These are phyloP conservation scores for Cylindroiulus punctatus DNA, from an alignment of 2,888 invertebrate species.

Conservation along the genomic window DNA sequence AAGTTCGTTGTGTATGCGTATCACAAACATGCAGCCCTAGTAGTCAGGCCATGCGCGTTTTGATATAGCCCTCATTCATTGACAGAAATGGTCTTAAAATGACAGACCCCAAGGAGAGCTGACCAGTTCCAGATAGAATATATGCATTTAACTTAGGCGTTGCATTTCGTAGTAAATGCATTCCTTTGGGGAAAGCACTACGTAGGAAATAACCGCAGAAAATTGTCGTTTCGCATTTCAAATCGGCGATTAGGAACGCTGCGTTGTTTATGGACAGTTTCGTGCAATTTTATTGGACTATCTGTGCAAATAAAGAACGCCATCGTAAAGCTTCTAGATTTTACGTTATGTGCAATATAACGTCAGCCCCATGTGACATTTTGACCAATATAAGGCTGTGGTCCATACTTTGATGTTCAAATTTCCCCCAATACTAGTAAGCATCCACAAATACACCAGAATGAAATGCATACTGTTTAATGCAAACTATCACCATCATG, in stretches of 20 bases:
- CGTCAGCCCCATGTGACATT: not conserved
- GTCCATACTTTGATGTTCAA: not conserved
- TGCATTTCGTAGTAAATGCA: slow-evolving; percentile 2
- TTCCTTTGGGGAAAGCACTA: not conserved
- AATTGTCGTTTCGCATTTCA: slow-evolving; percentile 21
- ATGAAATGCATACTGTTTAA: not conserved
- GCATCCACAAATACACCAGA: not conserved
- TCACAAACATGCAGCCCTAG: not conserved
- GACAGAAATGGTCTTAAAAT: slow-evolving; percentile 27
- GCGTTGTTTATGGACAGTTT: slow-evolving; percentile 9
- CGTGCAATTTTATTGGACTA: slow-evolving; percentile 1
- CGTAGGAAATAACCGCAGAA: slow-evolving; percentile 7
- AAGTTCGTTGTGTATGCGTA: slow-evolving; percentile 6
- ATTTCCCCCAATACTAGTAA: not conserved
- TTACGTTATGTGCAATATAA: not conserved
- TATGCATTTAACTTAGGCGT: not conserved
- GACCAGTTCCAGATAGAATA: slow-evolving; percentile 20
- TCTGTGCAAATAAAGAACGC: slow-evolving; percentile 14
- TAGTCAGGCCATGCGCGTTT: slow-evolving; percentile 13
- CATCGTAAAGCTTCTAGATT: slow-evolving; percentile 13
- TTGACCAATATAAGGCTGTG: not conserved
- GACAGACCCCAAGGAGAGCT: slow-evolving; percentile 27
- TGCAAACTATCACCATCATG: not conserved
- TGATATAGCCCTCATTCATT: slow-evolving; percentile 15
- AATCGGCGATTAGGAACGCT: not conserved